phyloP scores from a whole-genome alignment of 1,140 invertebrate genomes.

The Ctenoplectra terminalis region DNA sequence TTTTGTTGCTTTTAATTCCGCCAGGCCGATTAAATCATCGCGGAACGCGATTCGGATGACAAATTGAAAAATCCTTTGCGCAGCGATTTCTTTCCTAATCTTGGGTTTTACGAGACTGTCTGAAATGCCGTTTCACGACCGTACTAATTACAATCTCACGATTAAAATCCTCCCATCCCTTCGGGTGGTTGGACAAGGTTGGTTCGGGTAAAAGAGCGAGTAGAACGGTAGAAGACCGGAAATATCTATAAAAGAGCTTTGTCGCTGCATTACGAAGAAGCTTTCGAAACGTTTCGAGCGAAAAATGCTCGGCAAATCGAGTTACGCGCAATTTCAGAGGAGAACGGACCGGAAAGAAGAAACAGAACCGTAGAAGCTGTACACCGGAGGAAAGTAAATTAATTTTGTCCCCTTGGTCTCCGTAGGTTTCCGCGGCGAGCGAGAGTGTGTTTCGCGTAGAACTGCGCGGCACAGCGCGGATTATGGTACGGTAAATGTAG shows the following conservation, averaged over 20 bases:
- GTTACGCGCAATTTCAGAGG: slow-evolving; percentile 40
- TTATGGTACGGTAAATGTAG: slow-evolving; percentile 57
- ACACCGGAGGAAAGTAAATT: slow-evolving; percentile 50
- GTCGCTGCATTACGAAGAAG: slow-evolving; percentile 15
- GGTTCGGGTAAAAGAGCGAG: not conserved
- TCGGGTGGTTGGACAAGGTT: not conserved
- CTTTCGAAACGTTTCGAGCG: slow-evolving; percentile 10
- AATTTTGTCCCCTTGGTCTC: slow-evolving; percentile 43
- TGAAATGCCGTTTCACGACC: slow-evolving; percentile 5
- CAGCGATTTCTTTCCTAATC: not conserved
- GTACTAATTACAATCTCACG: slow-evolving; percentile 46
- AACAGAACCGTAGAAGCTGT: slow-evolving; percentile 11
- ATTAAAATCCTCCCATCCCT: slow-evolving; percentile 5
- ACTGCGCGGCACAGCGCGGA: slow-evolving; percentile 24
- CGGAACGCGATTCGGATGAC: slow-evolving; percentile 14
- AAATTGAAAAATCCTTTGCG: slow-evolving; percentile 34
- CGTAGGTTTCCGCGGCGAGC: slow-evolving; percentile 11
- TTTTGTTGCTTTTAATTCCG: not conserved
- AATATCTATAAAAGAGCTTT: slow-evolving; percentile 8
- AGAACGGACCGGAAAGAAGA: not conserved
- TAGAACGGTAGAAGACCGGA: not conserved
- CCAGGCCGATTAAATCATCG: slow-evolving; percentile 16
- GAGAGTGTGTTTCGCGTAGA: slow-evolving; percentile 15
- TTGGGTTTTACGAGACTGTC: slow-evolving; percentile 6
- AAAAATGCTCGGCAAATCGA: slow-evolving; percentile 36